These are phyloP conservation scores for Lagodon rhomboides DNA, from an alignment of 2,797 vertebrate genomes.

Conservation along the genomic window DNA sequence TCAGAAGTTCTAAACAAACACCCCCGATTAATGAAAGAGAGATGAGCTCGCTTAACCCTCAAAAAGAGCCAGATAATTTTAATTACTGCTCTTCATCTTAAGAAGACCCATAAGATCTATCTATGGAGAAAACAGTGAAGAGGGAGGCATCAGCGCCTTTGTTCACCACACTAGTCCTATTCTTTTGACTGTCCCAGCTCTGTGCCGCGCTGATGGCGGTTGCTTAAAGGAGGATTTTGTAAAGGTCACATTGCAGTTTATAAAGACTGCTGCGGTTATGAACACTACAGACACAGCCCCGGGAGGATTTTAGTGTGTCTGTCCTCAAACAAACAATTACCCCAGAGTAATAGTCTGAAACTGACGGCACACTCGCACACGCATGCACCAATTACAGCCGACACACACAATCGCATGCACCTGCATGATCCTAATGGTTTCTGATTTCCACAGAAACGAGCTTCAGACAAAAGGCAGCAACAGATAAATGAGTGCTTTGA, in stretches of 20 bases:
- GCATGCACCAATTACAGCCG: neutral
- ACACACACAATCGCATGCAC: neutral
- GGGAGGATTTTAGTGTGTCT: slow-evolving; percentile 20
- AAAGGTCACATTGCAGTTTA: slow-evolving; percentile 63
- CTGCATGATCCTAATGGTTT: slow-evolving; percentile 11
- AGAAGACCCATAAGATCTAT: slow-evolving; percentile 14
- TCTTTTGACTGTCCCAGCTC: slow-evolving; percentile 28
- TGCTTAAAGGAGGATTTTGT: slow-evolving; percentile 41
- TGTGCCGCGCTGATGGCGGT: slow-evolving; percentile 17
- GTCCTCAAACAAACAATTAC: slow-evolving; percentile 40
- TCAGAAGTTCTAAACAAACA: slow-evolving; percentile 8
- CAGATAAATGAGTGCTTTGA: slow-evolving; percentile 17
- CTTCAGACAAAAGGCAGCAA: neutral
- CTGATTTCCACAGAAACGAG: slow-evolving; percentile 15
- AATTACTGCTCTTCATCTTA: slow-evolving; percentile 40
- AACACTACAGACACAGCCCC: slow-evolving; percentile 19
- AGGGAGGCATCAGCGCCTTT: slow-evolving; percentile 17
- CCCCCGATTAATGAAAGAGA: slow-evolving; percentile 3
- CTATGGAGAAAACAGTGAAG: slow-evolving; percentile 31
- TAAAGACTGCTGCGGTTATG: slow-evolving; percentile 22
- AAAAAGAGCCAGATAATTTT: slow-evolving; percentile 10
- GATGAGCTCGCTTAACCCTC: slow-evolving; percentile 12
- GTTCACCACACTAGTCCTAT: slow-evolving; percentile 10
- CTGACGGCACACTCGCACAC: neutral
- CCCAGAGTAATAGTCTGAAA: slow-evolving; percentile 15